Percentiles rank a stretch among this genome's conserved stretches.
These are phyloP conservation scores for Barnardius zonarius DNA, from an alignment of 2,113 vertebrate species.

Conservation along the genomic window DNA sequence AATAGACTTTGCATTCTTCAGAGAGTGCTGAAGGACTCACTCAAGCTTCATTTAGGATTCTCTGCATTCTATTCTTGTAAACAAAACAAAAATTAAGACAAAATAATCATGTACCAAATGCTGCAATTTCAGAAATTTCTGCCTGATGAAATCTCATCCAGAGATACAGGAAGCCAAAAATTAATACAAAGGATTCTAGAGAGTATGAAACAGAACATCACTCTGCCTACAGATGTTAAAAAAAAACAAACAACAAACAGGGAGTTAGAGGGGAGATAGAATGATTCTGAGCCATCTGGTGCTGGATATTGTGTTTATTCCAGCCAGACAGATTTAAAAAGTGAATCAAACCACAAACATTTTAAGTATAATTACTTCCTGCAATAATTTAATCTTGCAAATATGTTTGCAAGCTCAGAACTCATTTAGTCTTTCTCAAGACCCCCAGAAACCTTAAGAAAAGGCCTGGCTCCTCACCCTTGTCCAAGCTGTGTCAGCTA, in stretches of 20 bases:
- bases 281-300: not conserved
- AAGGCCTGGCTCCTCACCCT: rapidly evolving
- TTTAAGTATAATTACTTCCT: not conserved
- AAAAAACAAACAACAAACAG: not conserved
- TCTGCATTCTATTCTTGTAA: not conserved
- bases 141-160: not conserved
- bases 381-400: not conserved
- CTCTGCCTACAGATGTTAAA: not conserved
- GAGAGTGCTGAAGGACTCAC: not conserved
- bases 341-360: not conserved
- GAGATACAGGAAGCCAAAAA: not conserved
- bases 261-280: not conserved
- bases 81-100: not conserved
- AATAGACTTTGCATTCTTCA: not conserved
- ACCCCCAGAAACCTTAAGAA: not conserved
- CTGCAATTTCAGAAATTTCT: conserved; percentile 4
- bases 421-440: not conserved
- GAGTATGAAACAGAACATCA: not conserved
- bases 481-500: not conserved
- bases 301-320: not conserved
- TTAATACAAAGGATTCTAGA: not conserved
- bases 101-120: conserved; percentile 21
- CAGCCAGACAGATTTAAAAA: not conserved
- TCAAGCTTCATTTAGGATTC: not conserved
- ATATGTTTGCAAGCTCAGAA: not conserved